Evolutionary conservation across 2,113 vertebrate species (phyloP).

Genomic region (Gallinago jamesoni): DNA sequence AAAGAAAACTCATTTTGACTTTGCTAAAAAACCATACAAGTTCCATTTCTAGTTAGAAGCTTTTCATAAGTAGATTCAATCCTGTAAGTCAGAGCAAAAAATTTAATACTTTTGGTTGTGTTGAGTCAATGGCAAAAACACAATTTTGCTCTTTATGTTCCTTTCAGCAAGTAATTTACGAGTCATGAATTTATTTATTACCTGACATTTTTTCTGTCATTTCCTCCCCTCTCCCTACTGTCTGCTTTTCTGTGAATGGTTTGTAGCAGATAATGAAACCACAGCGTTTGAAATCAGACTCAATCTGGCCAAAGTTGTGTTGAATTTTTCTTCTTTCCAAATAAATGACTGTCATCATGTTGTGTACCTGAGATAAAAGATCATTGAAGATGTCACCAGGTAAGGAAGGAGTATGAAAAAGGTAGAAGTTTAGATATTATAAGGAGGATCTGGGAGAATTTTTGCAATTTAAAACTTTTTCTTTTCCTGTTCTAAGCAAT

Average conservation of each 20-base stretch:
- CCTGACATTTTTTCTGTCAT: conserved; percentile 12
- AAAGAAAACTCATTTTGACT: not conserved
- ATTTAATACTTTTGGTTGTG: not conserved
- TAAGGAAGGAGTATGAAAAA: not conserved
- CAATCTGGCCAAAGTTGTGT: not conserved
- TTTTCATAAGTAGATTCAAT: not conserved
- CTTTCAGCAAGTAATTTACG: conserved; percentile 2
- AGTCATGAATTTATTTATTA: conserved; percentile 23
- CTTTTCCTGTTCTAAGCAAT: not conserved
- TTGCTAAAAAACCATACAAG: not conserved
- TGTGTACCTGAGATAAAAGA: not conserved
- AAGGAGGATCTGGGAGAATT: not conserved
- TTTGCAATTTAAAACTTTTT: not conserved
- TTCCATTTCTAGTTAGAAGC: not conserved
- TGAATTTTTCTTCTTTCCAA: not conserved
- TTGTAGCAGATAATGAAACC: not conserved
- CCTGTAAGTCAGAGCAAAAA: not conserved
- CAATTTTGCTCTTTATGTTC: not conserved
- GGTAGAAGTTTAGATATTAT: not conserved
- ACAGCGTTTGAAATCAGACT: not conserved
- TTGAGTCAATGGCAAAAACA: not conserved
- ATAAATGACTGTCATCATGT: not conserved
- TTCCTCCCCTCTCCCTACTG: not conserved
- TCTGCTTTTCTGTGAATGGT: not conserved
- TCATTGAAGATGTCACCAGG: not conserved